Evolutionary conservation across 2,797 vertebrate genomes (phyloP).

Genomic region (Coreius guichenoti): DNA sequence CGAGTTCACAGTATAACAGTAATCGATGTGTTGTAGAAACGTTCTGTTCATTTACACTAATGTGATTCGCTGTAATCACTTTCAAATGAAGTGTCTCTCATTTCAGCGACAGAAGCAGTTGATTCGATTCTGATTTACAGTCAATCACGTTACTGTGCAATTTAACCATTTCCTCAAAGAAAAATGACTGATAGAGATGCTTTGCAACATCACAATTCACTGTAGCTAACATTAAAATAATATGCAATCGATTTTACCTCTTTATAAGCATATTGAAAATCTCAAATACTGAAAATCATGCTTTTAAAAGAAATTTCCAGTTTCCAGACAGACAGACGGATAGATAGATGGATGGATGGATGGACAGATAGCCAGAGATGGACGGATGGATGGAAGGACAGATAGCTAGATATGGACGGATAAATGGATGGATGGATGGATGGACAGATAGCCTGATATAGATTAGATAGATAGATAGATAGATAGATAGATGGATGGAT

Average conservation of each 20-base stretch:
- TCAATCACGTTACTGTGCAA: background rate
- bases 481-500: background rate
- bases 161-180: background rate
- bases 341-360: background rate
- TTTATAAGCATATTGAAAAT: background rate
- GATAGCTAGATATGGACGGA: background rate
- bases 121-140: conserved; percentile 3
- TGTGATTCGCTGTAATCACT: background rate
- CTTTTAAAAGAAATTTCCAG: background rate
- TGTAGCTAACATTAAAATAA: background rate
- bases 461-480: too few relatives aligned
- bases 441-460: background rate
- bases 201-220: background rate
- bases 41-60: conserved; percentile 13
- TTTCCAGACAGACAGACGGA: background rate
- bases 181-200: background rate
- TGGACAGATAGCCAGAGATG: too few relatives aligned
- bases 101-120: background rate
- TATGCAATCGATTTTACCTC: background rate
- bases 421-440: background rate
- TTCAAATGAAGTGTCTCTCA: conserved; percentile 5
- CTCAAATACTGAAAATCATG: background rate
- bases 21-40: background rate
- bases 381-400: background rate
- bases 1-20: background rate